Conservation (phyloP, 2,113 vertebrate genomes). For the Epinephelus cyanopodus region DNA sequence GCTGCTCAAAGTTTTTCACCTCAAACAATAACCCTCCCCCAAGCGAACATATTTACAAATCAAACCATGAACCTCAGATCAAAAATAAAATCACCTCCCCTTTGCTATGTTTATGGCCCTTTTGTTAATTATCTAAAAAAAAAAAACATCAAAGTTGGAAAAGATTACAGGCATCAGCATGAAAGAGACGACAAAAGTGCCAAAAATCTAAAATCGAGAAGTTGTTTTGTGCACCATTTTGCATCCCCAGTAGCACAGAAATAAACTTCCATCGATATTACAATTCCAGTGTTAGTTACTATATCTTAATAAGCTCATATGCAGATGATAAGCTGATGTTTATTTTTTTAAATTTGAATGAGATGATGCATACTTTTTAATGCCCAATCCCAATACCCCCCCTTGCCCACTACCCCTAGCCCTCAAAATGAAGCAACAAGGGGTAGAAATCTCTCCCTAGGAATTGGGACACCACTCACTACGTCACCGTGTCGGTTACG, state of each 20-base stretch:
- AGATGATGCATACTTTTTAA: neutral
- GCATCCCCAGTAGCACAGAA: constrained; percentile 6
- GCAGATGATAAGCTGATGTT: neutral
- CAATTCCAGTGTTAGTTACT: neutral
- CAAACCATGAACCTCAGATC: constrained; percentile 25
- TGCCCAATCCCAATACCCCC: no score
- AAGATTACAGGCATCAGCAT: constrained; percentile 18
- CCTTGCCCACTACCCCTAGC: no score
- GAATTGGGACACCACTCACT: no score
- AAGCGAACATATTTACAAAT: constrained; percentile 48
- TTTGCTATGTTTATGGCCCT: constrained; percentile 8
- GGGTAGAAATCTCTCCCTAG: no score
- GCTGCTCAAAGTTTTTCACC: constrained; percentile 21
- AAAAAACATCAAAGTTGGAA: constrained; percentile 35
- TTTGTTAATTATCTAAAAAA: constrained; percentile 14
- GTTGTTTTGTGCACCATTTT: constrained; percentile 33
- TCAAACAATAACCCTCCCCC: constrained; percentile 27
- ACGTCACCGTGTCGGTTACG: no score
- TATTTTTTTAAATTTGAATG: neutral
- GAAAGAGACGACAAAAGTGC: neutral
- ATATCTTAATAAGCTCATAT: neutral
- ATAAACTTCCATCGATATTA: neutral
- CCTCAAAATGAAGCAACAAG: no score
- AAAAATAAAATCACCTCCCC: constrained; percentile 28
- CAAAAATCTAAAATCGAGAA: neutral